Conservation (phyloP, 2,113 vertebrate genomes). For the Mystacornis crossleyi region DNA sequence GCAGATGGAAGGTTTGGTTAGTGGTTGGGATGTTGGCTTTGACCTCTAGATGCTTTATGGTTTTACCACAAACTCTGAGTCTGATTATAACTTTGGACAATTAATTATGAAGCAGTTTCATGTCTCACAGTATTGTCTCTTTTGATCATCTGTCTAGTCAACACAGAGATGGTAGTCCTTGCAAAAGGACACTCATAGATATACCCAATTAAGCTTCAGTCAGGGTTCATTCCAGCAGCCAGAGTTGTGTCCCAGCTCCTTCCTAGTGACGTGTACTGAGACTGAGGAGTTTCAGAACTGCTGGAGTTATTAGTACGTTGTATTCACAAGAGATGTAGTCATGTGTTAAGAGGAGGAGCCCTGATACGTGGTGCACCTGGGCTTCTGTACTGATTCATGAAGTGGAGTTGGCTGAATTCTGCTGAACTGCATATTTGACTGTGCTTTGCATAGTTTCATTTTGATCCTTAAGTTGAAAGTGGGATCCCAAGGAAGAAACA, state of each 20-base stretch:
- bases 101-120: background rate
- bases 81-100: background rate
- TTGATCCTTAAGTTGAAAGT: background rate
- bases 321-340: background rate
- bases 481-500: background rate
- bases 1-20: background rate
- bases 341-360: background rate
- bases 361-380: fast-evolving
- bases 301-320: background rate
- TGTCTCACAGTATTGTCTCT: background rate
- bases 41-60: background rate
- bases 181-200: fast-evolving
- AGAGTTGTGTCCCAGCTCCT: background rate
- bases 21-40: background rate
- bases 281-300: background rate
- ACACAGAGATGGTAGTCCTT: background rate
- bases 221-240: background rate
- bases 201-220: background rate
- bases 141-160: background rate
- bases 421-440: background rate
- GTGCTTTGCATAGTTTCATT: background rate
- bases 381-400: background rate
- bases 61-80: background rate
- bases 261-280: fast-evolving
- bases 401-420: background rate